phyloP scores from a whole-genome alignment of 2,888 invertebrate genomes.

The Trissoscelio sp. region DNA sequence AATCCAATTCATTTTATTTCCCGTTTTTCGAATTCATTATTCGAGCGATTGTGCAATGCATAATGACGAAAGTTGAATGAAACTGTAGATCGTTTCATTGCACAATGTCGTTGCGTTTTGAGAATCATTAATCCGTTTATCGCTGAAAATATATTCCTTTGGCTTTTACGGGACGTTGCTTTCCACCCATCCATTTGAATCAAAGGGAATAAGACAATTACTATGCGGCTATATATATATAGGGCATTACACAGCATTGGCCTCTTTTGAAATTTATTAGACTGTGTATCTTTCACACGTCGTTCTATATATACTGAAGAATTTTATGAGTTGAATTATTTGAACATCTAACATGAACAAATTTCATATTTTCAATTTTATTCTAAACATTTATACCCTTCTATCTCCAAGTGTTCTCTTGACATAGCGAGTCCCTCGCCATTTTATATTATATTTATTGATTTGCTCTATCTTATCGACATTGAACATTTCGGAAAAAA shows the following conservation, averaged over 20 bases:
- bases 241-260: conserved; percentile 5
- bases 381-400: no score
- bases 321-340: no score
- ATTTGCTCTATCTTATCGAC: no score
- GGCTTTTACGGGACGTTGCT: conserved; percentile 41
- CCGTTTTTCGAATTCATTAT: neutral
- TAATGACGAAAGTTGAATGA: conserved; percentile 7
- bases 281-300: conserved; percentile 30
- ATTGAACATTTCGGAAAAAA: no score
- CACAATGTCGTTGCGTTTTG: conserved; percentile 7
- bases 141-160: conserved; percentile 41
- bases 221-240: conserved; percentile 19
- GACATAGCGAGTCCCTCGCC: no score
- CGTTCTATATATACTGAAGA: no score
- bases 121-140: conserved; percentile 47
- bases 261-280: conserved; percentile 52
- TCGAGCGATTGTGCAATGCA: neutral
- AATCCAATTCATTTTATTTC: neutral
- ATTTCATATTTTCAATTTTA: no score
- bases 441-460: no score
- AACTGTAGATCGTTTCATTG: conserved; percentile 4
- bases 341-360: no score
- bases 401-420: no score
- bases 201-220: conserved; percentile 51
- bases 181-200: conserved; percentile 23